Conservation (phyloP, 2,888 invertebrate genomes). For the Flexamia atlantica region DNA sequence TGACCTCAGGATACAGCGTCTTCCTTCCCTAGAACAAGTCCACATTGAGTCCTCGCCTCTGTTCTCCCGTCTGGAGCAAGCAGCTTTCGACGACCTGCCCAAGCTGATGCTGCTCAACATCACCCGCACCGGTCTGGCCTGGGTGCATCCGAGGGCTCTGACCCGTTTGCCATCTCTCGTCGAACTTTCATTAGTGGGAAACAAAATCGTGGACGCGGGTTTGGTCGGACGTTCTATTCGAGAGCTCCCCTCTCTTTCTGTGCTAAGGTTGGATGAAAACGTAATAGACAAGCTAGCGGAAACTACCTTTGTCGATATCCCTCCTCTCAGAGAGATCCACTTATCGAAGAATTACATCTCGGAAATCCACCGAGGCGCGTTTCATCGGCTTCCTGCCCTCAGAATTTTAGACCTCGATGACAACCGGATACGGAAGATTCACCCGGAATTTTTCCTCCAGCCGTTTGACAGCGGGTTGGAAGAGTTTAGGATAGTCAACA, state of each 20-base stretch:
- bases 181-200: constrained; percentile 84
- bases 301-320: constrained; percentile 88
- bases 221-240: constrained; percentile 88
- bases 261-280: constrained; percentile 85
- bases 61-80: constrained; percentile 84
- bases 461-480: constrained; percentile 81
- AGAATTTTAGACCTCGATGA: constrained; percentile 86
- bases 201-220: constrained; percentile 87
- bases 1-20: constrained; percentile 73
- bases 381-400: constrained; percentile 86
- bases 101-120: constrained; percentile 85
- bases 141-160: constrained; percentile 88
- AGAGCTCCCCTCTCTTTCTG: constrained; percentile 85
- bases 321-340: constrained; percentile 80
- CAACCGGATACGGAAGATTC: constrained; percentile 86
- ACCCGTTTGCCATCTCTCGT: constrained; percentile 84
- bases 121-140: constrained; percentile 85
- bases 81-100: constrained; percentile 83
- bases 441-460: constrained; percentile 88
- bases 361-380: constrained; percentile 88
- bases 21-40: constrained; percentile 85
- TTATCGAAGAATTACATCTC: constrained; percentile 78
- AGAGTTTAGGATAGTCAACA: constrained; percentile 86
- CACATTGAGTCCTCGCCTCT: constrained; percentile 83
- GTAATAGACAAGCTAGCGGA: constrained; percentile 84